These are phyloP conservation scores for Myoxocephalus aenaeus DNA, from an alignment of 2,797 vertebrate species.

Conservation along the genomic window DNA sequence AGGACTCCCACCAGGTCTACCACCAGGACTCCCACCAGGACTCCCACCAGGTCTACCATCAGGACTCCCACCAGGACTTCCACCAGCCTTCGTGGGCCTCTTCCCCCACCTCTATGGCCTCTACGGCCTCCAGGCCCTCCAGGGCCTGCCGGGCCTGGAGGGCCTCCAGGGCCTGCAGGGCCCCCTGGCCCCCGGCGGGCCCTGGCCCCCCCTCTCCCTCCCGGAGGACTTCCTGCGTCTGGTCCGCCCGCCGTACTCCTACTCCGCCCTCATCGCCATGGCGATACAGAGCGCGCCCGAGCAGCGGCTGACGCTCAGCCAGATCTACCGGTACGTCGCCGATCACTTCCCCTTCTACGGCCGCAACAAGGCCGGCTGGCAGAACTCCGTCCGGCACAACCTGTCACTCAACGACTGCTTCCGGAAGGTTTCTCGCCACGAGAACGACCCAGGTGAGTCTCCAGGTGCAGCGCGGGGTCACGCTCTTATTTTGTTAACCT, in stretches of 20 bases:
- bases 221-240: constrained; percentile 90
- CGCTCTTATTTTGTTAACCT: not conserved
- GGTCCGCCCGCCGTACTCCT: constrained; percentile 94
- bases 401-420: constrained; percentile 95
- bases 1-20: too few relatives aligned
- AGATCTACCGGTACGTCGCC: constrained; percentile 95
- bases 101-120: constrained; percentile 86
- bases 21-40: not conserved
- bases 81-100: constrained; percentile 58
- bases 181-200: constrained; percentile 74
- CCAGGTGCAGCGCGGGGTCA: too few relatives aligned
- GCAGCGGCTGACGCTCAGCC: constrained; percentile 92
- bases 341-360: constrained; percentile 96
- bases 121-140: constrained; percentile 82
- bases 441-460: constrained; percentile 88
- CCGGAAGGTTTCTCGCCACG: constrained; percentile 90
- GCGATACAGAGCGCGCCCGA: constrained; percentile 91
- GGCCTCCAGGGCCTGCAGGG: constrained; percentile 80
- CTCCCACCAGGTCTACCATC: not conserved
- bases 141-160: constrained; percentile 83
- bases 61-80: too few relatives aligned
- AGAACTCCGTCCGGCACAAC: constrained; percentile 97
- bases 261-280: constrained; percentile 97
- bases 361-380: constrained; percentile 93
- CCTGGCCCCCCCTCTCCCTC: constrained; percentile 89